Percentiles rank a stretch among this genome's conserved stretches.
phyloP scores from a whole-genome alignment of 2,797 vertebrate species.

The Microctenopoma lineatum region DNA sequence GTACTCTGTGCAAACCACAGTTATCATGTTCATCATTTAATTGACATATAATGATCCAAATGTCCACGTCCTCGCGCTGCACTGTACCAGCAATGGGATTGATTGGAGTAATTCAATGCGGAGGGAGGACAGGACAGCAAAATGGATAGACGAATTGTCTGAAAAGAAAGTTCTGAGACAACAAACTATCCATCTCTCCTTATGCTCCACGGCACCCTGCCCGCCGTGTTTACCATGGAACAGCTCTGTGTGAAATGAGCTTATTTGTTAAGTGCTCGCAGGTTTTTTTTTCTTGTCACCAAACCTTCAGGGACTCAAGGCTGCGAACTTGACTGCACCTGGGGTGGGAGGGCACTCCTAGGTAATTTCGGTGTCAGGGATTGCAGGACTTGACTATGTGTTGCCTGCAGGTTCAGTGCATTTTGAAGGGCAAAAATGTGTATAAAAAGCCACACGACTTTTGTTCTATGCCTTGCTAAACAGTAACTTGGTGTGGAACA shows the following conservation, averaged over 20 bases:
- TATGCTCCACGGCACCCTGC: background rate
- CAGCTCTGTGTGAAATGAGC: background rate
- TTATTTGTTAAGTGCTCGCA: background rate
- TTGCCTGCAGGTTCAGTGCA: background rate
- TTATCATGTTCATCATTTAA: slow-evolving; percentile 9
- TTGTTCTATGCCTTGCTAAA: background rate
- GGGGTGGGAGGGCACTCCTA: background rate
- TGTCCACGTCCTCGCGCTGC: background rate
- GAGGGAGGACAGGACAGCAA: background rate
- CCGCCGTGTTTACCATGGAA: background rate
- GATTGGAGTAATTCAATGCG: slow-evolving; percentile 1
- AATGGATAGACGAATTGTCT: background rate
- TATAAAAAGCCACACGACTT: background rate
- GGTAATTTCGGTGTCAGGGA: slow-evolving; percentile 8
- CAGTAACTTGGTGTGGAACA: no score
- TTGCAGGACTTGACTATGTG: background rate
- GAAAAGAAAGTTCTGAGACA: background rate
- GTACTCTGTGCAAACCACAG: background rate
- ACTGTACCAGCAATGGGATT: background rate
- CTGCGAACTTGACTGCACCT: background rate
- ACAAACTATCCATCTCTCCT: background rate
- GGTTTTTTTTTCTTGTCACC: slow-evolving; percentile 3
- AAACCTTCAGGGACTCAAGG: background rate
- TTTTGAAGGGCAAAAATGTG: background rate
- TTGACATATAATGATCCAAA: slow-evolving; percentile 14